Evolutionary conservation across 1,140 invertebrate species (phyloP), one percentile per base, ranked within the genome.

Genomic region (Portunus trituberculatus): DNA sequence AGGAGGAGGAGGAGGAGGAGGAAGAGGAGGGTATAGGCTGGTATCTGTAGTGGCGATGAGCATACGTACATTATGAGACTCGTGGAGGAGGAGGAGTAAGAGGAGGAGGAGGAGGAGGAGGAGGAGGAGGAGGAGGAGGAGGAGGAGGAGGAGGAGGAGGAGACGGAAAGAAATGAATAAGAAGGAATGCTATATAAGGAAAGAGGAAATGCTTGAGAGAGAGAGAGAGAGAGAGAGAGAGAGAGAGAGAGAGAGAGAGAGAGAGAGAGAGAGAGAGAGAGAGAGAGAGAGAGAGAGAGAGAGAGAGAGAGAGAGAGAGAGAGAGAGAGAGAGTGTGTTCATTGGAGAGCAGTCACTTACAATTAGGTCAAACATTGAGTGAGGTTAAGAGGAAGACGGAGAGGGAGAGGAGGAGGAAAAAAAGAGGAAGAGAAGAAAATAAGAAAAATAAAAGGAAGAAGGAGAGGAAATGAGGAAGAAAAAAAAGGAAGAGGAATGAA

Each of bases 261-360:
- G 52, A 59, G 52, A 20, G 12, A 20, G 10, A 20, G 52, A 59
- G 20, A 59, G 20, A 59, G 52, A 59, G 52, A 76, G 20, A 76
- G 67, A 76, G 20, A 76, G 67, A 76, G 20, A 20, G 67, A 76
- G 20, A 76, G 67, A 76, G 67, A 76, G 67, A 76, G 67, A 76
- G 67, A 76, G 67, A 76, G 67, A 76, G 67, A 76, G 67, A 76
- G 67, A 76, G 67, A 76, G 67, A 76, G 67, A 76, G 67, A 76
- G 67, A 76, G 88, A 52, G 88, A 48, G 88, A 52, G 88, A 29
- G 88, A 76, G 88, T n/a, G 88, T 28, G 87, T 7, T 45, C 16
- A 45, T 10, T 12, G 87, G 16, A 89, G 87, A 46, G 67, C 67
- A 48, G 88, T 25, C 88, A 76, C n/a, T n/a, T 7, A 7, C 67